These are phyloP conservation scores for Cataglyphis altisquamis DNA, from an alignment of 2,888 invertebrate genomes.

Conservation along the genomic window DNA sequence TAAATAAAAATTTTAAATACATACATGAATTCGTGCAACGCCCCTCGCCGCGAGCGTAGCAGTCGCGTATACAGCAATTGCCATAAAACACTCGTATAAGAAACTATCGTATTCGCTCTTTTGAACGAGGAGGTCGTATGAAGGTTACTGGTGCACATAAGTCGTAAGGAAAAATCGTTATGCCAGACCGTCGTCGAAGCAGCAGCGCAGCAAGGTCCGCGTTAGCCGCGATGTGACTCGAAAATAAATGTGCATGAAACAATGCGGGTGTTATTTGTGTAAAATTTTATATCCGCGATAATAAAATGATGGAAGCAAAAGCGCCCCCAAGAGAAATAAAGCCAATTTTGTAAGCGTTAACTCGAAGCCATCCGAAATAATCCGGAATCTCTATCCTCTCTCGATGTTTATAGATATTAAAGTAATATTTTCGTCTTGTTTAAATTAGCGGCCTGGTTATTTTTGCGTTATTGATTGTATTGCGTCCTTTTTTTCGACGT, in stretches of 20 bases:
- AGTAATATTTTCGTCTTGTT: neutral
- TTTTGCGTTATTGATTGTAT: constrained; percentile 21
- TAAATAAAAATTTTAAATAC: too few relatives aligned
- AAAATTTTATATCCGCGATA: neutral
- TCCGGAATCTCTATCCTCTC: neutral
- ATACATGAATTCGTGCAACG: neutral
- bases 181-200: constrained; percentile 47
- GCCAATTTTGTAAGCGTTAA: neutral
- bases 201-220: constrained; percentile 1
- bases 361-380: neutral
- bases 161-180: constrained; percentile 69
- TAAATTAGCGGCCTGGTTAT: constrained; percentile 12
- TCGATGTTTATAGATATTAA: neutral
- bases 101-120: constrained; percentile 52
- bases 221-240: constrained; percentile 60
- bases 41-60: constrained; percentile 3
- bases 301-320: neutral
- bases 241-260: constrained; percentile 62
- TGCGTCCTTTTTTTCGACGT: neutral
- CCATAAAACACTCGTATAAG: constrained; percentile 28
- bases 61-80: neutral
- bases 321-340: neutral
- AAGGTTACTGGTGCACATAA: constrained; percentile 59
- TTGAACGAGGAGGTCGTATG: constrained; percentile 57
- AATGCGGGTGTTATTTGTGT: neutral